Percentiles rank a stretch among this genome's conserved stretches.
Conservation (phyloP, 2,797 vertebrate genomes). For the Lithobates pipiens region DNA sequence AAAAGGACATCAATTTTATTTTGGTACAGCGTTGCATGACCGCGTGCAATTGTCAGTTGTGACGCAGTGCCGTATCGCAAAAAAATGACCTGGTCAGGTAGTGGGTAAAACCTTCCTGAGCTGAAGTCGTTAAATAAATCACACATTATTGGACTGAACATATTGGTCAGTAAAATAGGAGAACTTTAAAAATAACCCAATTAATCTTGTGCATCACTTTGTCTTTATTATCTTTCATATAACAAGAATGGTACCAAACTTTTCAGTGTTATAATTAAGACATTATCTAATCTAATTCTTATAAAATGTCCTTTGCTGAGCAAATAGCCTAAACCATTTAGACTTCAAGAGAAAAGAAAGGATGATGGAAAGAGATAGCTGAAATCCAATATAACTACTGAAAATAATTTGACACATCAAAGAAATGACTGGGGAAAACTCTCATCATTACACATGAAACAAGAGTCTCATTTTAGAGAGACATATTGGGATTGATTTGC, state of each 20-base stretch:
- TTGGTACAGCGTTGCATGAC: no score
- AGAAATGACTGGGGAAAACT: slow-evolving; percentile 23
- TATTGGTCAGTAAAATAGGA: background rate
- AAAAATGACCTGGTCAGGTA: no score
- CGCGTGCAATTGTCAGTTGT: no score
- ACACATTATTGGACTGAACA: background rate
- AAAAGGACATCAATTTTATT: no score
- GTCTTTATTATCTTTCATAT: slow-evolving; percentile 6
- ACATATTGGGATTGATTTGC: no score
- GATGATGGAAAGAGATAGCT: slow-evolving; percentile 50
- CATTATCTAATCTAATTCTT: slow-evolving; percentile 47
- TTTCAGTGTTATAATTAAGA: slow-evolving; percentile 50
- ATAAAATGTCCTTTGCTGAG: slow-evolving; percentile 21
- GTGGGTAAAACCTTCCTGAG: no score
- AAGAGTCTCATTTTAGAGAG: background rate
- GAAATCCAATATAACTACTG: slow-evolving; percentile 52
- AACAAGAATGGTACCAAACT: slow-evolving; percentile 1
- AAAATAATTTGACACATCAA: slow-evolving; percentile 56
- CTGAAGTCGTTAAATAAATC: no score
- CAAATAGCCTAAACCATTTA: slow-evolving; percentile 27
- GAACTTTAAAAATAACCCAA: background rate
- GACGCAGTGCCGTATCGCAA: no score
- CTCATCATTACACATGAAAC: slow-evolving; percentile 5
- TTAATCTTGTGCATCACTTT: slow-evolving; percentile 16
- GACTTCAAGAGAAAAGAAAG: slow-evolving; percentile 37